phyloP scores from a whole-genome alignment of 2,888 invertebrate genomes.

The Sphecodes monilicornis region DNA sequence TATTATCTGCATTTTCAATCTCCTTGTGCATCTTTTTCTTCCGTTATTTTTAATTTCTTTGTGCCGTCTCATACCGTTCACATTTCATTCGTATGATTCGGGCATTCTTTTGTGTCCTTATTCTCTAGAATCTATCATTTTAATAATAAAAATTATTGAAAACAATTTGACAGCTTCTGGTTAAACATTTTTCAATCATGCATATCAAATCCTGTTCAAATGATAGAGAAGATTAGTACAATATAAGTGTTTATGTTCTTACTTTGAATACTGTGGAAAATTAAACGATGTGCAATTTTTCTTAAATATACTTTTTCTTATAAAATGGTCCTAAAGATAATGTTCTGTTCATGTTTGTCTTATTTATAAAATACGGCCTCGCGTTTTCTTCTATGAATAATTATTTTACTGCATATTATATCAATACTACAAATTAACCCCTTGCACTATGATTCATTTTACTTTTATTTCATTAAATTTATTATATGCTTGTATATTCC shows the following conservation, averaged over 20 bases:
- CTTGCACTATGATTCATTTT: too few relatives aligned
- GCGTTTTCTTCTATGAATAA: neutral
- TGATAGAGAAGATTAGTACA: too few relatives aligned
- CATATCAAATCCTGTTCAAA: too few relatives aligned
- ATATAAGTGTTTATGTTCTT: neutral
- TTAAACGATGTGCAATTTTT: too few relatives aligned
- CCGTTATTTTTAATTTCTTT: neutral
- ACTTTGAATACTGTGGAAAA: too few relatives aligned
- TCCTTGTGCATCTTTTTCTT: neutral
- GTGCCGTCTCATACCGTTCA: neutral
- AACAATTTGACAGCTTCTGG: neutral
- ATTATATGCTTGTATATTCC: too few relatives aligned
- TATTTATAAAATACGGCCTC: too few relatives aligned
- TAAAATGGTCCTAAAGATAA: neutral
- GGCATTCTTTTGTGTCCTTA: neutral
- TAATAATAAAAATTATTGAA: neutral
- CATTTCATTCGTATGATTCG: neutral
- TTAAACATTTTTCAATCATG: too few relatives aligned
- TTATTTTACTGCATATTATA: too few relatives aligned
- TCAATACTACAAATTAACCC: too few relatives aligned
- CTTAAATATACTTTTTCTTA: too few relatives aligned
- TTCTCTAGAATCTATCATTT: neutral
- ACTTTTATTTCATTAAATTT: too few relatives aligned
- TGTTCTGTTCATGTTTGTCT: neutral
- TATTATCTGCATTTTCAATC: neutral